Conservation (phyloP, 1,140 invertebrate genomes). For the Trigoniulus corallinus region DNA sequence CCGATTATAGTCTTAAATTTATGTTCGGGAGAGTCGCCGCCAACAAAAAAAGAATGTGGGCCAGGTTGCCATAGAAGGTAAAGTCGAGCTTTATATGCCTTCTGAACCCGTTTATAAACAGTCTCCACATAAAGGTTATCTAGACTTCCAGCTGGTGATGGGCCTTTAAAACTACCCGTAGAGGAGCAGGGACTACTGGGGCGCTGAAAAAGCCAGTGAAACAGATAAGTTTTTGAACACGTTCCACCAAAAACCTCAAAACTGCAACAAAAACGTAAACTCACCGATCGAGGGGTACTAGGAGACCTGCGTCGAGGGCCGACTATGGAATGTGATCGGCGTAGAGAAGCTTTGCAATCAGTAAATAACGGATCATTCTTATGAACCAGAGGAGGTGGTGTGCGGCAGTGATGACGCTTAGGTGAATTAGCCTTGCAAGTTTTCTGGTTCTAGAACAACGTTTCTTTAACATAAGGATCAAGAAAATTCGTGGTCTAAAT, state of each 20-base stretch:
- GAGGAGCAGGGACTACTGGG: background rate
- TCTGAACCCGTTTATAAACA: slow-evolving; percentile 23
- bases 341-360: too few species aligned
- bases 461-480: too few species aligned
- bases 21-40: slow-evolving; percentile 30
- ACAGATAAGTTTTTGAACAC: too few species aligned
- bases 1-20: slow-evolving; percentile 32
- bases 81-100: slow-evolving; percentile 25
- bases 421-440: too few species aligned
- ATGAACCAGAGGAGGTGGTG: too few species aligned
- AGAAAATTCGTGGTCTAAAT: too few species aligned
- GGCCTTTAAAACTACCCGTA: background rate
- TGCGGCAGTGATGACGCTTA: too few species aligned
- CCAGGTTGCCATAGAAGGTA: slow-evolving; percentile 32
- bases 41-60: slow-evolving; percentile 30
- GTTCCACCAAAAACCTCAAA: too few species aligned
- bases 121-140: slow-evolving; percentile 13
- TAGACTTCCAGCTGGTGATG: background rate
- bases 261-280: background rate
- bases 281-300: background rate
- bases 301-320: background rate
- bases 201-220: background rate
- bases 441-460: too few species aligned
- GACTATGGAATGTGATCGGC: too few species aligned
- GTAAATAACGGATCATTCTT: too few species aligned